Percentiles rank a stretch among this genome's conserved stretches.
Conservation (phyloP, 2,888 invertebrate species). For the Leptura quadrifasciata region DNA sequence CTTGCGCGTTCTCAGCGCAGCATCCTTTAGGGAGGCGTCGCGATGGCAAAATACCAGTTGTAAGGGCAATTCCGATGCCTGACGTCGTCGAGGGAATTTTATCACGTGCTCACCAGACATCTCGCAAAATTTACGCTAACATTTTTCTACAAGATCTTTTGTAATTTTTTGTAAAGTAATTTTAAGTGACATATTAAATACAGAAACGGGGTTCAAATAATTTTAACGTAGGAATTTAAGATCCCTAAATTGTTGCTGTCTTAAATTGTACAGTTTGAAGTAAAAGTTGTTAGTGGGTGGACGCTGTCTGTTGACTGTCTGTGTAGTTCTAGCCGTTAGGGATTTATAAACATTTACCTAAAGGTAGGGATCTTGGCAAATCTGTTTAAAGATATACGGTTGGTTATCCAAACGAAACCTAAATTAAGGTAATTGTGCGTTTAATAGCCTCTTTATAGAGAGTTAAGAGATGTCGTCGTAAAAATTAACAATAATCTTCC, state of each 20-base stretch:
- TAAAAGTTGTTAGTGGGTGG: not conserved
- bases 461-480: too few species aligned
- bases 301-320: not conserved
- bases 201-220: too few species aligned
- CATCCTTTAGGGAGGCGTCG: slow-evolving; percentile 29
- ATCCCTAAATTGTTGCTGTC: not conserved
- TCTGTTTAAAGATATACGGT: too few species aligned
- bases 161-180: not conserved
- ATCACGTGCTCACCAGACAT: not conserved
- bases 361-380: too few species aligned
- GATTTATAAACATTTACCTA: not conserved
- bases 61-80: slow-evolving; percentile 29
- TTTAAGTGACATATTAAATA: not conserved
- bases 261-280: not conserved
- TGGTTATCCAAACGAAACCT: too few species aligned
- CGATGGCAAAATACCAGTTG: slow-evolving; percentile 31
- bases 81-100: slow-evolving; percentile 24
- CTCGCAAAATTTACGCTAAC: slow-evolving; percentile 16
- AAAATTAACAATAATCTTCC: too few species aligned
- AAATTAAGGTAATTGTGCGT: too few species aligned
- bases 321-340: not conserved
- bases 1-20: slow-evolving; percentile 27
- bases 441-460: too few species aligned
- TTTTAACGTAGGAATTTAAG: not conserved
- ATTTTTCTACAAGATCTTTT: not conserved